Conservation (phyloP, 2,797 vertebrate genomes). For the Eulemur mongoz region DNA sequence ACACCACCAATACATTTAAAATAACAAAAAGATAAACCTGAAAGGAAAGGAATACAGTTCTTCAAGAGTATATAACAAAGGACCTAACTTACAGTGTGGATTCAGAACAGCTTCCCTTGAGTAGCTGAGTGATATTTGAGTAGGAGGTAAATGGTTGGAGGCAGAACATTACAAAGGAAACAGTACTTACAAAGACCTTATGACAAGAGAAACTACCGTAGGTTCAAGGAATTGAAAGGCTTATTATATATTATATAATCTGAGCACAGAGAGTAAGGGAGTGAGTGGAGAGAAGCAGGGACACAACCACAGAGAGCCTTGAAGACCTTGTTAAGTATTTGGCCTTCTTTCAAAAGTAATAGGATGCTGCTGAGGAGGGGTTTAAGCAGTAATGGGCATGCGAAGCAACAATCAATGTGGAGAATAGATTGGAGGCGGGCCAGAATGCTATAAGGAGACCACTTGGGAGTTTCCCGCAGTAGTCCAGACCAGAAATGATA, state of each 20-base stretch:
- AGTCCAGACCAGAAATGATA: background rate
- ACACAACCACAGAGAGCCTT: slow-evolving; percentile 21
- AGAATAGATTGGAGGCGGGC: background rate
- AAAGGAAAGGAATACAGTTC: background rate
- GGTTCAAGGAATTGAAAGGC: slow-evolving; percentile 12
- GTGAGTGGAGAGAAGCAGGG: background rate
- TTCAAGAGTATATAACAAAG: slow-evolving; percentile 34
- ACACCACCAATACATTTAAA: slow-evolving; percentile 7
- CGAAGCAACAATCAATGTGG: background rate
- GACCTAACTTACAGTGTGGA: background rate
- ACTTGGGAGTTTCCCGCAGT: background rate
- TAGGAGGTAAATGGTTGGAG: slow-evolving; percentile 32
- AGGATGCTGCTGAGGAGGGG: background rate
- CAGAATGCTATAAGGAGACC: background rate
- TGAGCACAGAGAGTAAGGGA: background rate
- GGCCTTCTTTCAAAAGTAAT: slow-evolving; percentile 27
- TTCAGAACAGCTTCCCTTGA: slow-evolving; percentile 29
- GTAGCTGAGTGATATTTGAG: background rate
- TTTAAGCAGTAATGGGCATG: background rate
- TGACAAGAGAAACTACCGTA: background rate
- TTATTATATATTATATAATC: slow-evolving; percentile 36
- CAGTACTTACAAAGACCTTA: background rate
- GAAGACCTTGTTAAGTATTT: background rate
- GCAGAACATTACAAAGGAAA: background rate
- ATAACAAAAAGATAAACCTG: slow-evolving; percentile 5